Conservation (phyloP, 2,888 invertebrate species). For the Choristoneura rosaceana region DNA sequence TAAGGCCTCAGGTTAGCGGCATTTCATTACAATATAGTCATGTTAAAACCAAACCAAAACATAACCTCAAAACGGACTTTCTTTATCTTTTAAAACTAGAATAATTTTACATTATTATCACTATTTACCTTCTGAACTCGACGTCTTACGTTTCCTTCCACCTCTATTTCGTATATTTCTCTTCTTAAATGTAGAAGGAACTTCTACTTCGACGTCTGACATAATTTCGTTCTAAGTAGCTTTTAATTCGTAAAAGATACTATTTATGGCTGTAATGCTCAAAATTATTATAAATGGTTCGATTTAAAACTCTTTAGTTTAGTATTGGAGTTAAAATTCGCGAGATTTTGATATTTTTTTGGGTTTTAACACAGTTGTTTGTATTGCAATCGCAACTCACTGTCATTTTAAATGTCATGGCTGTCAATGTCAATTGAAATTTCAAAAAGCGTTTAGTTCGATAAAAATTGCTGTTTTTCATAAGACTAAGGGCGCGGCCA, state of each 20-base stretch:
- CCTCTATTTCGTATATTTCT: constrained; percentile 86
- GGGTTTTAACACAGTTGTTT: neutral
- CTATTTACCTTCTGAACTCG: constrained; percentile 80
- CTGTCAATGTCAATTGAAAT: constrained; percentile 1
- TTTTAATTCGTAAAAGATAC: neutral
- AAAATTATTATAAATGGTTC: neutral
- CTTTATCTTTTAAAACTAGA: neutral
- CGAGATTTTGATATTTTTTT: neutral
- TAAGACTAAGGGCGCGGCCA: too few species aligned
- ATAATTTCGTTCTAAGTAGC: constrained; percentile 53
- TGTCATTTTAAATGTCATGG: neutral
- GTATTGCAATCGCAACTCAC: neutral
- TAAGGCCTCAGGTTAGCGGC: too few species aligned
- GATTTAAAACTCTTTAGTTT: neutral
- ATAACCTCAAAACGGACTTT: constrained; percentile 39
- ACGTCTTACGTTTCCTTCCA: constrained; percentile 86
- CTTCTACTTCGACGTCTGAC: constrained; percentile 73
- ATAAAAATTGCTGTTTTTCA: too few species aligned
- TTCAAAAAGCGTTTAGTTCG: constrained; percentile 17
- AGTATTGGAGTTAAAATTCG: neutral
- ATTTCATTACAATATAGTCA: too few species aligned
- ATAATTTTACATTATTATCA: neutral
- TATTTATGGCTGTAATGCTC: neutral
- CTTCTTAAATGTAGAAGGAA: constrained; percentile 87
- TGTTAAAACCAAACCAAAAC: constrained; percentile 21